phyloP scores from a whole-genome alignment of 2,888 invertebrate species.

The Cephalotes varians region DNA sequence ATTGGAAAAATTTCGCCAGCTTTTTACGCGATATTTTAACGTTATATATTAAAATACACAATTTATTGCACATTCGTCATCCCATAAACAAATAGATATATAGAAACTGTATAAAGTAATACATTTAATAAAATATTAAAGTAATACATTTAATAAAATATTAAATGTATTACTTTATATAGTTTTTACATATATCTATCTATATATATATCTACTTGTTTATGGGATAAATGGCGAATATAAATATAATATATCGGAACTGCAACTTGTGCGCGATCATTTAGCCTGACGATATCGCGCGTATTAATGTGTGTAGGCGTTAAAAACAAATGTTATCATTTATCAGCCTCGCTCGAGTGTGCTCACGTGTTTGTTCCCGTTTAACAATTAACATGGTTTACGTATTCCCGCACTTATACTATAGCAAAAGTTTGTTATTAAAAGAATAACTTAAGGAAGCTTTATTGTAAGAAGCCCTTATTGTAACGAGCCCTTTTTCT shows the following conservation, averaged over 20 bases:
- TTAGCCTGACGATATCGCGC: not conserved
- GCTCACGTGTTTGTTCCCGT: slow-evolving; percentile 24
- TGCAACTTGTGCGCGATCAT: not conserved
- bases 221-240: not conserved
- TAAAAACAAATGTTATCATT: slow-evolving; percentile 31
- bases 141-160: too few species aligned
- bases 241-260: not conserved
- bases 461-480: not conserved
- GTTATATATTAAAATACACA: too few species aligned
- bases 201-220: not conserved
- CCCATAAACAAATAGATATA: too few species aligned
- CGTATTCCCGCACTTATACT: not conserved
- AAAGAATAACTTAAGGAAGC: not conserved
- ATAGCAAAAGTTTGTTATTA: not conserved
- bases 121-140: too few species aligned
- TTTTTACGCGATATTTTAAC: not conserved
- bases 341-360: slow-evolving; percentile 18
- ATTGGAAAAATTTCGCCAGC: not conserved
- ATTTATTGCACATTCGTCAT: too few species aligned
- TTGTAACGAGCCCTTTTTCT: not conserved
- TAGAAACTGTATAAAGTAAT: too few species aligned
- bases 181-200: too few species aligned
- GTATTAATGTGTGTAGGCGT: slow-evolving; percentile 1
- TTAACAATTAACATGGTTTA: slow-evolving; percentile 25
- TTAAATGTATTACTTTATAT: not conserved